phyloP scores from a whole-genome alignment of 2,113 vertebrate genomes.

The Capreolus pygargus region DNA sequence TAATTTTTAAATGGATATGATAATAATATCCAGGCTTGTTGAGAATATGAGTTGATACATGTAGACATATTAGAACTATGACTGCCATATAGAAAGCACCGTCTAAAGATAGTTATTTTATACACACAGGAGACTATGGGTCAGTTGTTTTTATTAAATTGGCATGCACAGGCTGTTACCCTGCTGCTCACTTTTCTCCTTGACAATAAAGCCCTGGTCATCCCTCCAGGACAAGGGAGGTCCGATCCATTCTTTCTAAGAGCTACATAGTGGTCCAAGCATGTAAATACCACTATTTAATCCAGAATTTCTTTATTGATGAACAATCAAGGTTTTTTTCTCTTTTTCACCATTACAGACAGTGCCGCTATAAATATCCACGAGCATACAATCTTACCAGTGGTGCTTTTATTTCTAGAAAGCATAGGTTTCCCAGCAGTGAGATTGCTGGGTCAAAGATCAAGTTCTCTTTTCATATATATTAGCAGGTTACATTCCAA shows the following conservation, averaged over 20 bases:
- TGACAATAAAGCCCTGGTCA: background rate
- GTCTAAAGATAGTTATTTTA: background rate
- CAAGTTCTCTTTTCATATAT: too few species aligned
- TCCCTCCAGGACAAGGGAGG: background rate
- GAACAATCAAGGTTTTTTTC: background rate
- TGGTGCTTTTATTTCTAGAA: background rate
- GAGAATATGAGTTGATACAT: fast-evolving
- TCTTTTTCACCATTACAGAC: background rate
- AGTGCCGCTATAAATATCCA: background rate
- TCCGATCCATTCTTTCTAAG: background rate
- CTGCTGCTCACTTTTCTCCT: background rate
- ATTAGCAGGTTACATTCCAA: background rate
- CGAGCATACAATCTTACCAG: background rate
- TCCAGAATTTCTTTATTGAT: background rate
- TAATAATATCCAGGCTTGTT: background rate
- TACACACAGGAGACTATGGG: background rate
- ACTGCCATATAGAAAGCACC: background rate
- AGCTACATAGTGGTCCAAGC: background rate
- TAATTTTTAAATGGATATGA: background rate
- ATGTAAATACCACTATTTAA: background rate
- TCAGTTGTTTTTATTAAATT: background rate
- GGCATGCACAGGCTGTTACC: background rate
- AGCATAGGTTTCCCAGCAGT: background rate
- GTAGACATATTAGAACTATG: too few species aligned
- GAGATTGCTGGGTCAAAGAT: background rate